phyloP scores from a whole-genome alignment of 92 coral and sea anemone species.

The Parazoanthus darwini region DNA sequence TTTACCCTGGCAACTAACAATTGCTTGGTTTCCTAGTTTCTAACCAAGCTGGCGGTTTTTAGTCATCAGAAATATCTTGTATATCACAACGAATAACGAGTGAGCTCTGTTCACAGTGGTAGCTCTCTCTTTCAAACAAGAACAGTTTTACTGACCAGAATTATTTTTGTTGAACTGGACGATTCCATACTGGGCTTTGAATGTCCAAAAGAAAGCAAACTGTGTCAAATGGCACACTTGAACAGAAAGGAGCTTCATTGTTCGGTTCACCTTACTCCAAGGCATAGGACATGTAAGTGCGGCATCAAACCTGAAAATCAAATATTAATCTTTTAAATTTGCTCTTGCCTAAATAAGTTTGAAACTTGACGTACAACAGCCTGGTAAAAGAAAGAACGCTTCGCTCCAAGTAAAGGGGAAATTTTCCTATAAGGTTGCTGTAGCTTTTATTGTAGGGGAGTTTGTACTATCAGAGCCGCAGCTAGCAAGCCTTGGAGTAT shows the following conservation, averaged over 20 bases:
- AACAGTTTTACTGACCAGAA: no score
- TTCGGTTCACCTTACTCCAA: conserved; percentile 81
- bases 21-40: no score
- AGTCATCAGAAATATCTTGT: no score
- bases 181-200: conserved; percentile 78
- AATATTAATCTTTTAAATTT: background rate
- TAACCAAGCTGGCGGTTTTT: no score
- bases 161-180: conserved; percentile 64
- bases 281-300: conserved; percentile 86
- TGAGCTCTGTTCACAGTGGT: no score
- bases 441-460: background rate
- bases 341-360: background rate
- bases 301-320: conserved; percentile 77
- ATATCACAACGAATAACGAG: no score
- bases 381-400: background rate
- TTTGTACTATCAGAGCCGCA: background rate
- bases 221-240: conserved; percentile 92
- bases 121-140: no score
- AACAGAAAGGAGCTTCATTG: conserved; percentile 77
- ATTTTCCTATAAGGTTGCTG: no score
- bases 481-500: no score
- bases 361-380: background rate
- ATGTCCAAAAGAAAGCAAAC: conserved; percentile 92
- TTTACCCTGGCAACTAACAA: no score
- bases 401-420: no score